Conservation (phyloP, 2,797 vertebrate genomes). For the Onychomys leucogaster region DNA sequence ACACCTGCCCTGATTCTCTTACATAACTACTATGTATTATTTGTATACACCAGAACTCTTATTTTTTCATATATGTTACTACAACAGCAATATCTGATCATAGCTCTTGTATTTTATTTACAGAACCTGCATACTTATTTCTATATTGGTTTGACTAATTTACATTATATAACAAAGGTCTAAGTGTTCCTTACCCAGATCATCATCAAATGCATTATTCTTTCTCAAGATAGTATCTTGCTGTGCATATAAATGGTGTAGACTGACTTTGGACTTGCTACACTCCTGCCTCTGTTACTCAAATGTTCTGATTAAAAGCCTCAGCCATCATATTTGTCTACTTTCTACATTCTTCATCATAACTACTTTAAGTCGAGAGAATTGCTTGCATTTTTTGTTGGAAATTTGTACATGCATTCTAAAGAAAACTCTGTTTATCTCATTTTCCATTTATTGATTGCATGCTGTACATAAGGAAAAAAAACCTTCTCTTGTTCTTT, state of each 20-base stretch:
- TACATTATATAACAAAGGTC: not conserved
- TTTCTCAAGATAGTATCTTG: not conserved
- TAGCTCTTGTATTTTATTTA: not conserved
- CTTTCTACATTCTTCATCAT: not conserved
- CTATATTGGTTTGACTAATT: not conserved
- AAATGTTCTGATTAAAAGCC: not conserved
- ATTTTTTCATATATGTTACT: not conserved
- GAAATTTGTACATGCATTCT: not conserved
- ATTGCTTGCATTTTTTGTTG: not conserved
- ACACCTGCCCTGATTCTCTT: not conserved
- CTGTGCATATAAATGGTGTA: not conserved
- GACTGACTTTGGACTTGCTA: not conserved
- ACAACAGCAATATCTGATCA: not conserved
- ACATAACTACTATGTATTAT: not conserved
- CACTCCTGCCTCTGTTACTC: not conserved
- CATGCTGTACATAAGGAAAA: not conserved
- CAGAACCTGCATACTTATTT: not conserved
- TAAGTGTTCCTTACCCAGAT: not conserved
- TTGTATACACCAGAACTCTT: not conserved
- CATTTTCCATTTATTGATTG: not conserved
- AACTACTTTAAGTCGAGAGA: not conserved
- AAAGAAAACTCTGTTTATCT: not conserved
- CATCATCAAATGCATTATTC: not conserved
- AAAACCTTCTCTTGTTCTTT: not conserved
- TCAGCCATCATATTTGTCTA: not conserved